Conservation (phyloP, 2,113 vertebrate species). For the Coptodon bakossiorum region DNA sequence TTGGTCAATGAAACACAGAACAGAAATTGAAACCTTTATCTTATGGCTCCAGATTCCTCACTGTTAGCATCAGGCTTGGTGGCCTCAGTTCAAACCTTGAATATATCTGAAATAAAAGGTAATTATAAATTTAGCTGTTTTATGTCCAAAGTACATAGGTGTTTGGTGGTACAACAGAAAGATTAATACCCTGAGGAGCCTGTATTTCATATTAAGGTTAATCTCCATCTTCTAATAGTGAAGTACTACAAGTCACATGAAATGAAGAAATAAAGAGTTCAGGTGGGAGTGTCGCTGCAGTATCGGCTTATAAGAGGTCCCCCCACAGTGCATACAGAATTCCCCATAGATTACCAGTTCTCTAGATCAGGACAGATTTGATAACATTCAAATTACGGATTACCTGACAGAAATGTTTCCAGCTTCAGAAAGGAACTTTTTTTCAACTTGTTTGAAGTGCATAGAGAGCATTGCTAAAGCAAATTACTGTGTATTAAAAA, state of each 20-base stretch:
- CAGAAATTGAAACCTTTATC: slow-evolving; percentile 30
- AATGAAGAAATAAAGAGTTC: background rate
- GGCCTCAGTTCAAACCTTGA: background rate
- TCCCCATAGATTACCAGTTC: background rate
- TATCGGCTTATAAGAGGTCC: background rate
- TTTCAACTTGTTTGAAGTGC: background rate
- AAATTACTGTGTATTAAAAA: background rate
- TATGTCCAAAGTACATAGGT: background rate
- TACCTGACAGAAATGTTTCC: background rate
- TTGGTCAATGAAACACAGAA: background rate
- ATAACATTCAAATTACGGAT: background rate
- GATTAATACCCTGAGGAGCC: background rate
- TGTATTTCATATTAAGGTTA: background rate
- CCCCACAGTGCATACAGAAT: background rate
- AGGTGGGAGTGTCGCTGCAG: accelerated
- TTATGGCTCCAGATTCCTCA: background rate
- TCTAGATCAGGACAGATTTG: background rate
- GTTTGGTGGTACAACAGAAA: background rate
- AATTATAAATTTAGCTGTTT: background rate
- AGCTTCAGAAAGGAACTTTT: background rate
- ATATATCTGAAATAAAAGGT: background rate
- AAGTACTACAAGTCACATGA: background rate
- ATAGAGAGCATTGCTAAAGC: background rate
- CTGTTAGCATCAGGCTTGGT: background rate
- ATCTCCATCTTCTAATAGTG: background rate